A percentile compares a stretch with the other conserved stretches of the same genome.
These are phyloP conservation scores for Chrysogorgia sp. DNA, from an alignment of 92 coral and sea anemone genomes.

Conservation along the genomic window DNA sequence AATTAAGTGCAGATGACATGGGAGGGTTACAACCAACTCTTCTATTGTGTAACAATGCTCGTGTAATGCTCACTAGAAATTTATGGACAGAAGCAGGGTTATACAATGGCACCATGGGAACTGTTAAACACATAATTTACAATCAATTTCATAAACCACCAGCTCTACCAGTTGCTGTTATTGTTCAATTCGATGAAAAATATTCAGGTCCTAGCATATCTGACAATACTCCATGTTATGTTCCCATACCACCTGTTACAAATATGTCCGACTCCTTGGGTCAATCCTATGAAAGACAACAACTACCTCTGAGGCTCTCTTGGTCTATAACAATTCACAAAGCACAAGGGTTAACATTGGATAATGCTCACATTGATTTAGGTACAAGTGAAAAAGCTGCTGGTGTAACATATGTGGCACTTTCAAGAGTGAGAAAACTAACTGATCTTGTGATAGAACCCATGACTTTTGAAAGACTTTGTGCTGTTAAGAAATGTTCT, in stretches of 20 bases:
- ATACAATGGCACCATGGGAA: slow-evolving; percentile 55
- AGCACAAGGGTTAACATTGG: slow-evolving; percentile 30
- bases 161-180: slow-evolving; percentile 45
- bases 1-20: slow-evolving; percentile 59
- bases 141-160: slow-evolving; percentile 21
- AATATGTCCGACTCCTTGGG: slow-evolving; percentile 29
- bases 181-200: slow-evolving; percentile 47
- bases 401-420: slow-evolving; percentile 43
- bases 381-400: slow-evolving; percentile 47
- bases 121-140: slow-evolving; percentile 36
- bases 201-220: slow-evolving; percentile 55
- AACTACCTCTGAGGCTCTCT: slow-evolving; percentile 49
- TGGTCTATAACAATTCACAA: slow-evolving; percentile 42
- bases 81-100: slow-evolving; percentile 50
- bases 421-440: slow-evolving; percentile 34
- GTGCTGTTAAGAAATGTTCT: slow-evolving; percentile 45
- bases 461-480: slow-evolving; percentile 47
- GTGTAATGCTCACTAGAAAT: slow-evolving; percentile 49
- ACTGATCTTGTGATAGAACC: slow-evolving; percentile 45
- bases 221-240: slow-evolving; percentile 28
- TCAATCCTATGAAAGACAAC: slow-evolving; percentile 29
- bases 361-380: slow-evolving; percentile 25
- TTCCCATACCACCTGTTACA: slow-evolving; percentile 42
- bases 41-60: slow-evolving; percentile 37
- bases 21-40: slow-evolving; percentile 60